These are phyloP conservation scores for Serranus cabrilla DNA, from an alignment of 2,797 vertebrate species.

Conservation along the genomic window DNA sequence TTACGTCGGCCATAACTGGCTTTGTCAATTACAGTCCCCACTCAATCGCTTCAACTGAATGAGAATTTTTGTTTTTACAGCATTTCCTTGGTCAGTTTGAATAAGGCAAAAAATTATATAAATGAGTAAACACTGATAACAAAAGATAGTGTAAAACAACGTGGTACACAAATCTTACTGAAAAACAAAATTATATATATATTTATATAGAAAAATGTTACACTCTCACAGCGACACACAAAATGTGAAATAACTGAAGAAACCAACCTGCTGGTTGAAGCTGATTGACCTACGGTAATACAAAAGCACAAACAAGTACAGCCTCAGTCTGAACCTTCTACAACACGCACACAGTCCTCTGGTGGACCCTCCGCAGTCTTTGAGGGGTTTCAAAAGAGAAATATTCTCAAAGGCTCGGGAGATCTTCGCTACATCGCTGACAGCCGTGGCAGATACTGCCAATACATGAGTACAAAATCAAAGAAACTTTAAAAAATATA, in stretches of 20 bases:
- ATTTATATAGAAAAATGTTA: constrained; percentile 56
- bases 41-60: constrained; percentile 44
- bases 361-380: constrained; percentile 48
- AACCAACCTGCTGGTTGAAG: constrained; percentile 53
- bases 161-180: constrained; percentile 62
- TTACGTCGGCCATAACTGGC: constrained; percentile 76
- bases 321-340: constrained; percentile 51
- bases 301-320: constrained; percentile 52
- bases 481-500: constrained; percentile 48
- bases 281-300: constrained; percentile 55
- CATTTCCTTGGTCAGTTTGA: constrained; percentile 77
- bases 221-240: constrained; percentile 62
- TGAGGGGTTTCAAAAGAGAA: constrained; percentile 36
- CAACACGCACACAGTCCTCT: constrained; percentile 54
- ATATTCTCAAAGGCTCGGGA: constrained; percentile 40
- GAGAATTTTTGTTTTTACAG: constrained; percentile 69
- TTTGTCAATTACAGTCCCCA: constrained; percentile 72
- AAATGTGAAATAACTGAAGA: constrained; percentile 57
- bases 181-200: constrained; percentile 36
- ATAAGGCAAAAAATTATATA: constrained; percentile 65
- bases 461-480: constrained; percentile 79
- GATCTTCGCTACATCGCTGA: constrained; percentile 72
- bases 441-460: constrained; percentile 88
- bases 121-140: constrained; percentile 70
- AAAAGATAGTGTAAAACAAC: constrained; percentile 75